Evolutionary conservation across 1,140 invertebrate genomes (phyloP).

Genomic region (Pygmarrhopalites habei): DNA sequence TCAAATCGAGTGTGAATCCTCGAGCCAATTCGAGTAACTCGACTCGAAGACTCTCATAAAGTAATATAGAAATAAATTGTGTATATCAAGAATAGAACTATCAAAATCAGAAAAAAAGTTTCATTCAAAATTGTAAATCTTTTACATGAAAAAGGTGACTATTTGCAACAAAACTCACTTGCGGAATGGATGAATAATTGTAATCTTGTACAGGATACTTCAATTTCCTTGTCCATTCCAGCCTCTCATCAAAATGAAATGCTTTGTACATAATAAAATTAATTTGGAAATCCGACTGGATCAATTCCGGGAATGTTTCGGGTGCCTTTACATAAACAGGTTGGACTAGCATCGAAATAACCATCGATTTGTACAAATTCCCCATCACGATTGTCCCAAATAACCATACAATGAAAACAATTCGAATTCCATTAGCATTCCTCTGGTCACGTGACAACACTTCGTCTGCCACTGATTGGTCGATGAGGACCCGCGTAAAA

Average conservation of each 20-base stretch:
- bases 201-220: background rate
- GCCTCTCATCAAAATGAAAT: background rate
- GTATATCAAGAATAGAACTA: background rate
- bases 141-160: too few relatives aligned
- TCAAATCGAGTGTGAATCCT: too few relatives aligned
- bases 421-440: too few relatives aligned
- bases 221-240: background rate
- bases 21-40: too few relatives aligned
- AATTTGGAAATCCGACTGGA: background rate
- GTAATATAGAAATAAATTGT: too few relatives aligned
- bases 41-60: too few relatives aligned
- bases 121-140: background rate
- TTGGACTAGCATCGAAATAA: background rate
- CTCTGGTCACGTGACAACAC: too few relatives aligned
- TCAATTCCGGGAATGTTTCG: background rate
- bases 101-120: background rate
- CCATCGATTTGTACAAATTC: background rate
- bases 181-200: background rate
- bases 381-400: background rate
- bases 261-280: background rate
- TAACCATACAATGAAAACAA: background rate
- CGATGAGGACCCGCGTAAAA: too few relatives aligned
- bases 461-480: too few relatives aligned
- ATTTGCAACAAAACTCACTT: background rate
- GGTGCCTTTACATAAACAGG: background rate